A percentile compares a stretch with the other conserved stretches of the same genome.
These are phyloP conservation scores for Blastobasis lacticolella DNA, from an alignment of 2,888 invertebrate genomes.

Conservation along the genomic window DNA sequence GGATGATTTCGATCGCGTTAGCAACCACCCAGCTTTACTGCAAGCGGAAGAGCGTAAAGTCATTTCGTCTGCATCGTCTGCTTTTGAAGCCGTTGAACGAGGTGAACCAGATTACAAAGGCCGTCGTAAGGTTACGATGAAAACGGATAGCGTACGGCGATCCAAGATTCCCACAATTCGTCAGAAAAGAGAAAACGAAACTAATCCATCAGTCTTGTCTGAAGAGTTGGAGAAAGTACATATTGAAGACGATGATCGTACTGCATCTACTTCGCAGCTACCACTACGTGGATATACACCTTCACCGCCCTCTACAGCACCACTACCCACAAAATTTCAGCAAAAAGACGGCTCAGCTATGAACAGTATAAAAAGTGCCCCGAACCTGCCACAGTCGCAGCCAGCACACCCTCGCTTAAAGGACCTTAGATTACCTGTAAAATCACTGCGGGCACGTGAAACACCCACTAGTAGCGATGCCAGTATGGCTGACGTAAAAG, in stretches of 20 bases:
- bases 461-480: conserved; percentile 77
- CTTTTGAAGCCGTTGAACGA: conserved; percentile 65
- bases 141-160: conserved; percentile 70
- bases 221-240: conserved; percentile 78
- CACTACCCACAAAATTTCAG: conserved; percentile 86
- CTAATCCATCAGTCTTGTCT: conserved; percentile 51
- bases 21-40: conserved; percentile 84
- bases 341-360: conserved; percentile 80
- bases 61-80: conserved; percentile 66
- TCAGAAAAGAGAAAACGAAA: conserved; percentile 64
- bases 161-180: conserved; percentile 77
- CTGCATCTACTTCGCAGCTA: conserved; percentile 74
- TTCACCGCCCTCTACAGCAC: conserved; percentile 89
- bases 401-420: conserved; percentile 81
- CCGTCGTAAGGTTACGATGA: conserved; percentile 72
- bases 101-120: conserved; percentile 69
- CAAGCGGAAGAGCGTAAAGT: conserved; percentile 69
- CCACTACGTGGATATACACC: conserved; percentile 83
- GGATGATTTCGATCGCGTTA: conserved; percentile 86
- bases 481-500: conserved; percentile 77
- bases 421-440: conserved; percentile 82
- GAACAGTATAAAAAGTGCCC: conserved; percentile 88
- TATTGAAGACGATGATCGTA: conserved; percentile 72
- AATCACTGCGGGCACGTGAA: conserved; percentile 77
- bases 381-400: conserved; percentile 81